Evolutionary conservation across 2,113 vertebrate species (phyloP).

Genomic region (Lipophrys pholis): DNA sequence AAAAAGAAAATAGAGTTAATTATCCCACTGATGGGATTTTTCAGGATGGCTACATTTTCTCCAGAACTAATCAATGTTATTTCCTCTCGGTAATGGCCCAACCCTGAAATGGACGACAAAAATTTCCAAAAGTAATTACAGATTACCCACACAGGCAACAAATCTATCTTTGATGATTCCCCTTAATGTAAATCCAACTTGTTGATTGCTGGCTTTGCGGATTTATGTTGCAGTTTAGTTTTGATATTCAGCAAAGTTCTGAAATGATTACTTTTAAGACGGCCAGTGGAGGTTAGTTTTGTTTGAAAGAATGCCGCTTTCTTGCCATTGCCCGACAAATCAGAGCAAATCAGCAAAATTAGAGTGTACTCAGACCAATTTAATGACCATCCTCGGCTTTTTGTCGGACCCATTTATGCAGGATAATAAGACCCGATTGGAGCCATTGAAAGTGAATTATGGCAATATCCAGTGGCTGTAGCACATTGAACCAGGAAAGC

Average conservation of each 20-base stretch:
- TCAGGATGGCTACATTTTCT: slow-evolving; percentile 45
- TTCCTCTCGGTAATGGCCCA: slow-evolving; percentile 20
- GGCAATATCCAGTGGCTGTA: too few relatives aligned
- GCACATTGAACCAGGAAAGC: too few relatives aligned
- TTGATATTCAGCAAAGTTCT: neutral
- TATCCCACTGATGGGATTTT: slow-evolving; percentile 52
- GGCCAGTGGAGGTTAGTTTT: neutral
- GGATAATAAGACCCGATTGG: too few relatives aligned
- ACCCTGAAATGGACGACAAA: slow-evolving; percentile 34
- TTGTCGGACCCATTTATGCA: too few relatives aligned
- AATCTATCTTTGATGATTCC: slow-evolving; percentile 46
- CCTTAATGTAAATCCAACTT: slow-evolving; percentile 33
- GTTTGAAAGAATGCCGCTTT: neutral
- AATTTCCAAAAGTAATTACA: slow-evolving; percentile 35
- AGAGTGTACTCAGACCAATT: too few relatives aligned
- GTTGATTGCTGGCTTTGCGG: slow-evolving; percentile 1
- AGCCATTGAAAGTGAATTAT: too few relatives aligned
- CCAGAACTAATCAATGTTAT: slow-evolving; percentile 33
- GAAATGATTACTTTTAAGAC: neutral
- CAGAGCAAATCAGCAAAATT: too few relatives aligned
- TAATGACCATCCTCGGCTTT: too few relatives aligned
- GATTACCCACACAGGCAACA: slow-evolving; percentile 35
- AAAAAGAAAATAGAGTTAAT: slow-evolving; percentile 56
- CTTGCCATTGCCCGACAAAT: neutral
- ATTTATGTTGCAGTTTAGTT: slow-evolving; percentile 8